Base-by-base conservation (phyloP, 35 echinoderm and acorn worm genomes). In the Diadema setosum region DNA sequence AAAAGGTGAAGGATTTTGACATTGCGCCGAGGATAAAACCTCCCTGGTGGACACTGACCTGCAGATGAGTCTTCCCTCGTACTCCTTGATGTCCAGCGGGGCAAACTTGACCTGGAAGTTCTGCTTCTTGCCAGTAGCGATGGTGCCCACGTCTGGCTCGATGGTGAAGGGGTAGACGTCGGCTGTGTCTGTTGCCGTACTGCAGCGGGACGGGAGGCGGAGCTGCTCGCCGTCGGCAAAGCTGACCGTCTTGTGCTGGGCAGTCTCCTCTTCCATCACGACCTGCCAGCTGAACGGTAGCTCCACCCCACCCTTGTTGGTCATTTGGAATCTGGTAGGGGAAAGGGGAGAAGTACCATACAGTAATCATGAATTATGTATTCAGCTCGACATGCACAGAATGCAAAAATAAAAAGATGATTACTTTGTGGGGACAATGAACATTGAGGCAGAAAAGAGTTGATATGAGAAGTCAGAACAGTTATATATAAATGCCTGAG, bases 41-140 rank as follows among this genome's bases (percentile, higher is more conserved):
- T n/a, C n/a, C n/a, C n/a, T n/a, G n/a, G n/a, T n/a, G n/a, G n/a
- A n/a, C n/a, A n/a, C 87, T 36, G 45, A 99, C 96, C 96, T 94
- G 91, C 96, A 99, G 39, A 99, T 99, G 41, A 99, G 89, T 36
- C 96, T 94, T 58, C 93, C 96, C 30, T 99, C 96, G 93, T 89
- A 94, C 25, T 99, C 96, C 39, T 87, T 88, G 20, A 99, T 91
- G 84, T 99, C 96, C 70, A 99, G 35, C 3, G 96, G 96, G n/a
- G 96, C 82, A 56, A 99, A 99, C 49, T 92, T 99, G 82, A 99
- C 86, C 20, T 82, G 89, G 63, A 99, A 99, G 64, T 92, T 99
- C 65, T 99, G 96, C 82, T 95, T 99, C 90, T 99, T 99, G 69
- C 96, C 96, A n/a, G 80, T 82, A 9, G 56, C 85, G 17, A 99